Evolutionary conservation across 2,888 invertebrate genomes (phyloP).

Genomic region (Pseudoips prasinana): DNA sequence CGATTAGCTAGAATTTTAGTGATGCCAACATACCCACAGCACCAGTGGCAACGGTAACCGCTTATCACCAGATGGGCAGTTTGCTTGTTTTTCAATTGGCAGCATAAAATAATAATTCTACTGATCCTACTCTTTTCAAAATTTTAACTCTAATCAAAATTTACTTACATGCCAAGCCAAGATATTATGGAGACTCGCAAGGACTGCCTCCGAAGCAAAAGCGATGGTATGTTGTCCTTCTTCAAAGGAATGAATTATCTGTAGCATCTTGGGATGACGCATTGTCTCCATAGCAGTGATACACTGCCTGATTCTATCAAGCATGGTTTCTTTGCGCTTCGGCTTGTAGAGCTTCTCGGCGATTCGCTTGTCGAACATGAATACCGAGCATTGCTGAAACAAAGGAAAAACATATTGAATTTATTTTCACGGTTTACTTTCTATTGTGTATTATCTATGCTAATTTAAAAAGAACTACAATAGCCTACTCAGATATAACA

Average conservation of each 20-base stretch:
- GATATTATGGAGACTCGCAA: conserved; percentile 94
- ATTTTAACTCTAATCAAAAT: too few relatives aligned
- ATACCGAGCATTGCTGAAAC: conserved; percentile 94
- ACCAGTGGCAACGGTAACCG: too few relatives aligned
- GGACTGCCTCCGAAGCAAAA: conserved; percentile 96
- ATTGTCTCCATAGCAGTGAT: conserved; percentile 90
- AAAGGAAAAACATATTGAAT: conserved; percentile 4
- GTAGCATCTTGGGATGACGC: conserved; percentile 92
- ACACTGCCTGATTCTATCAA: conserved; percentile 91
- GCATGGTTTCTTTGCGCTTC: conserved; percentile 92
- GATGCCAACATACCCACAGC: too few relatives aligned
- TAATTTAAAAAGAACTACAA: too few relatives aligned
- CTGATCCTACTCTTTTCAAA: too few relatives aligned
- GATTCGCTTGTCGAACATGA: conserved; percentile 95
- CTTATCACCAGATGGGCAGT: too few relatives aligned
- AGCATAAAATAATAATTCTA: too few relatives aligned
- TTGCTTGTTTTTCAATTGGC: too few relatives aligned
- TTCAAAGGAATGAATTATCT: conserved; percentile 87
- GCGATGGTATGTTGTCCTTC: conserved; percentile 94
- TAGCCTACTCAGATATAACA: too few relatives aligned
- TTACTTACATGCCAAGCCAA: conserved; percentile 89
- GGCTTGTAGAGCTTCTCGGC: conserved; percentile 97
- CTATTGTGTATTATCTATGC: too few relatives aligned
- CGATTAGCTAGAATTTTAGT: too few relatives aligned
- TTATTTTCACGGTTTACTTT: not conserved